Percentiles rank a stretch among this genome's conserved stretches.
phyloP scores from a whole-genome alignment of 2,113 vertebrate genomes.

The Sardina pilchardus region DNA sequence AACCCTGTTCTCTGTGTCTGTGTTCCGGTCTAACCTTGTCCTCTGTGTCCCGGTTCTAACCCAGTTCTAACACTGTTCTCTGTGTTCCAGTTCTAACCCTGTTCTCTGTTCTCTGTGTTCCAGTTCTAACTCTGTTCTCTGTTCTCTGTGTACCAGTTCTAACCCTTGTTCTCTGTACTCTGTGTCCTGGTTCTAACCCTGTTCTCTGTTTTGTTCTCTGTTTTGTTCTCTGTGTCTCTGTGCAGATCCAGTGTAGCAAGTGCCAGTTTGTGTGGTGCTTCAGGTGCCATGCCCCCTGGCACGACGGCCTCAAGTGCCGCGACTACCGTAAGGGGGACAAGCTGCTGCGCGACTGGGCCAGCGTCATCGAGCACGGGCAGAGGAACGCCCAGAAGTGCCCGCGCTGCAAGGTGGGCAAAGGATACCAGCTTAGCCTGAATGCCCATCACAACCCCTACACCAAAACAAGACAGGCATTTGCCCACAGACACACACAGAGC shows the following conservation, averaged over 20 bases:
- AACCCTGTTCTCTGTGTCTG: too few relatives aligned
- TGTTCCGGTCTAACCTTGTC: too few relatives aligned
- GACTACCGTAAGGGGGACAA: conserved; percentile 97
- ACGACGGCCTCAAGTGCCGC: conserved; percentile 92
- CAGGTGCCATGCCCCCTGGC: conserved; percentile 98
- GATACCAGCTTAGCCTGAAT: not conserved
- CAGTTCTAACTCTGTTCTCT: too few relatives aligned
- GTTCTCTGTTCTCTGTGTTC: too few relatives aligned
- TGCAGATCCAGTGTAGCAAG: conserved; percentile 88
- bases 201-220: not conserved
- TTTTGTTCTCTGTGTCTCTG: conserved; percentile 5
- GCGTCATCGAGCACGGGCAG: conserved; percentile 93
- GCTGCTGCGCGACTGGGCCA: conserved; percentile 92
- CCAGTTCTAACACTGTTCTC: too few relatives aligned
- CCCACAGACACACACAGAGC: not conserved
- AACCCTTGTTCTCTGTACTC: too few relatives aligned
- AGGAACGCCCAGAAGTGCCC: conserved; percentile 98
- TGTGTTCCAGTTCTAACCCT: too few relatives aligned
- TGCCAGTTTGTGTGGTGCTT: conserved; percentile 99
- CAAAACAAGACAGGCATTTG: too few relatives aligned
- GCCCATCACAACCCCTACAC: too few relatives aligned
- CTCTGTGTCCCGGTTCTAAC: too few relatives aligned
- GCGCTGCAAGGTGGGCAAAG: conserved; percentile 84
- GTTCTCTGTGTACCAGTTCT: too few relatives aligned
- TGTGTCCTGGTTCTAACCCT: not conserved